Conservation (phyloP, 2,113 vertebrate species). For the Anolis carolinensis region DNA sequence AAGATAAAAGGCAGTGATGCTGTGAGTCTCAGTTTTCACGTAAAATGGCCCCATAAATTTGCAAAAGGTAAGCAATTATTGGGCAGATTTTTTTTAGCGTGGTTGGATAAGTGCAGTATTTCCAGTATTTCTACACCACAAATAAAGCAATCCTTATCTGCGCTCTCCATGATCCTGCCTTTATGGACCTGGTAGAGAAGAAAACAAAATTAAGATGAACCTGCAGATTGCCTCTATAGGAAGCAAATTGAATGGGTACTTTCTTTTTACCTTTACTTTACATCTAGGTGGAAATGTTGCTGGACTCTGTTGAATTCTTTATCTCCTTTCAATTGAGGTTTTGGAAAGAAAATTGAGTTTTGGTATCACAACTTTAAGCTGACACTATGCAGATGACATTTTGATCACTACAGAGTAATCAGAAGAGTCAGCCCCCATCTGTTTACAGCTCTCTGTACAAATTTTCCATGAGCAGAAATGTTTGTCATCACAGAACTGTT, state of each 20-base stretch:
- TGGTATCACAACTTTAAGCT: not conserved
- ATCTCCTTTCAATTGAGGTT: not conserved
- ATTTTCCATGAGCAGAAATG: not conserved
- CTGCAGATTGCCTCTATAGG: not conserved
- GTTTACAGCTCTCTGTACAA: not conserved
- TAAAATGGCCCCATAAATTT: not conserved
- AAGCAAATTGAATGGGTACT: not conserved
- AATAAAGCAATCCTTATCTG: not conserved
- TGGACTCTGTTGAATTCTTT: not conserved
- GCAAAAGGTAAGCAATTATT: not conserved
- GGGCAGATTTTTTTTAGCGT: not conserved
- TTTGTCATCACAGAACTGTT: not conserved
- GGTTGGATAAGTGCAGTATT: not conserved
- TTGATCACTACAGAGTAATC: not conserved
- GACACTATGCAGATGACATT: not conserved
- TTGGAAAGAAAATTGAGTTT: not conserved
- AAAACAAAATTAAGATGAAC: not conserved
- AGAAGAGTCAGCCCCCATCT: not conserved
- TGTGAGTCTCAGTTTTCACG: not conserved
- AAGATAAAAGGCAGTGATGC: not conserved
- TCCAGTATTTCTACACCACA: not conserved
- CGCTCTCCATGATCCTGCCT: no score
- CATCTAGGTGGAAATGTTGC: not conserved
- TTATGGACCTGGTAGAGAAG: not conserved
- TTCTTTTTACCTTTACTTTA: not conserved